These are phyloP conservation scores for Lycaon pictus DNA, from an alignment of 2,113 vertebrate species.

Conservation along the genomic window DNA sequence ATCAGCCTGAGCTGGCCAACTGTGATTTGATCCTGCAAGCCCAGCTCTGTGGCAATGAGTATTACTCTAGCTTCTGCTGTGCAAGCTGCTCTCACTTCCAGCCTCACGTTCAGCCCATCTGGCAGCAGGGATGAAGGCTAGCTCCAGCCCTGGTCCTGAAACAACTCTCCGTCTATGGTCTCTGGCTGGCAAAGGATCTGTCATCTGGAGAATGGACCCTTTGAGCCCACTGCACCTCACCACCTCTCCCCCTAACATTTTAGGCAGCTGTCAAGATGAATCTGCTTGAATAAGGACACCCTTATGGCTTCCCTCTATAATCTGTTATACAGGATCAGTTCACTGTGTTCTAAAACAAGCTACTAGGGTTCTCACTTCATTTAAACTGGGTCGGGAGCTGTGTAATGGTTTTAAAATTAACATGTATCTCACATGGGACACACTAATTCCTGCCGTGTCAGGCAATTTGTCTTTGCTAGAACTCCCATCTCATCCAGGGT, in stretches of 20 bases:
- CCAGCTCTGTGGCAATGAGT: constrained; percentile 93
- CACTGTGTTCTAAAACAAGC: neutral
- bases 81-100: constrained; percentile 92
- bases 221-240: neutral
- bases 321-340: neutral
- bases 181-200: neutral
- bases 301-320: neutral
- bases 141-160: neutral
- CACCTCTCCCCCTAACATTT: neutral
- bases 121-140: constrained; percentile 73
- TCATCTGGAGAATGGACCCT: neutral
- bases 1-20: constrained; percentile 96
- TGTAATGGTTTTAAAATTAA: neutral
- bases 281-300: neutral
- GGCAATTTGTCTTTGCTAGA: neutral
- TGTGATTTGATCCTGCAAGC: constrained; percentile 95
- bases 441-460: neutral
- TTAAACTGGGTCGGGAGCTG: neutral
- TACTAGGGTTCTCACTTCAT: neutral
- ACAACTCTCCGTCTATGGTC: neutral
- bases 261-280: neutral
- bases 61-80: constrained; percentile 97
- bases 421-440: neutral
- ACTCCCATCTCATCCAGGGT: neutral
- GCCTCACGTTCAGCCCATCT: neutral